Base-by-base conservation (phyloP, 2,888 invertebrate genomes). In the Nemotelus nigrinus region DNA sequence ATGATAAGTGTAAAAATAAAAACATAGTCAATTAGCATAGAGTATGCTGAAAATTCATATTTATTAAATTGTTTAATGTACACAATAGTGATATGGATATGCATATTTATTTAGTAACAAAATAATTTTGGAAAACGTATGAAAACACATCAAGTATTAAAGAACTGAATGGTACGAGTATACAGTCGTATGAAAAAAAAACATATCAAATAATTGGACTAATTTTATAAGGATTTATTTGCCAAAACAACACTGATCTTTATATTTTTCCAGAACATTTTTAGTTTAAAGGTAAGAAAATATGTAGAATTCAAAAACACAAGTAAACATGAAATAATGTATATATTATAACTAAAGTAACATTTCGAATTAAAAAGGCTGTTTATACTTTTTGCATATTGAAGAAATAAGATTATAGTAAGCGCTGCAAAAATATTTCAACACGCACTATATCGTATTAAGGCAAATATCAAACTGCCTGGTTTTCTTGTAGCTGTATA, bases 311-410 rank as follows among this genome's bases (percentile, higher is more conserved):
- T 44, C n/a, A 10, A 45, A 50, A 58, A 72, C 25, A 10, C 44
- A 70, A 55, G 1, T 4, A 55, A 70, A 70, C 70, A 44, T 53
- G 55, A 53, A 53, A 25, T 43, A 70, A 55, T 70, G 70, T 70
- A 70, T n/a, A 68, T 68, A 68, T 53, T 53, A 70, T 8, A 63
- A 70, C 60, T 70, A 55, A 53, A 55, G 70, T 70, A 70, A 70
- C 70, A 47, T 53, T 70, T 70, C 70, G 70, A 70, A 70, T 70
- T 70, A 70, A 68, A 70, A 74, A 74, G 74, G 74, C 74, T 74
- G 74, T 74, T 74, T 74, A 74, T 48, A 60, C 41, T 74, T 68
- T 74, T 74, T 60, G 74, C 74, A 74, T 74, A 63, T 44, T 60
- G 60, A 74, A 48, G 47, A 58, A 58, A 60, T 48, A 60, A 60